Base-by-base conservation (phyloP, 2,888 invertebrate genomes). In the Synanthedon tipuliformis region DNA sequence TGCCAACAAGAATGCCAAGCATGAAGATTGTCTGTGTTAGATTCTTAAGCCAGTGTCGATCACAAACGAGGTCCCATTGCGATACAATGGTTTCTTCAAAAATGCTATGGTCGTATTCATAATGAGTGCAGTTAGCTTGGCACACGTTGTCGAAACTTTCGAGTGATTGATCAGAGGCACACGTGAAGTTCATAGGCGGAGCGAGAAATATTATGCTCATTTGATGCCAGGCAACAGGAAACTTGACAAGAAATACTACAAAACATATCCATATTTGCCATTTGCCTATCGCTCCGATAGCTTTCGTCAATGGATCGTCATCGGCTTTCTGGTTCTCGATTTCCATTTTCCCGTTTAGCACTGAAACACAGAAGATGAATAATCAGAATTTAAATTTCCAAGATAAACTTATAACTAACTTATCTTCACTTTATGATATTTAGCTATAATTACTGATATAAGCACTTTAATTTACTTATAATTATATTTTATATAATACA, bases 211-310 rank as follows among this genome's bases (percentile, higher is more conserved):
- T 92, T 57, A 94, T 93, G 57, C 91, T 92, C 71, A 94, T 88
- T 65, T 94, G 93, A 69, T 94, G 93, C 93, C 94, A 94, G 0
- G 93, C 94, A 0, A 93, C 92, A 0, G 94, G 93, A 66, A 94
- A 92, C 75, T 94, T 94, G 53, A 92, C 89, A 10, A 93, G 80
- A 58, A 93, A 92, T 45, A 93, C 89, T 0, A 92, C 88, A 51
- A 90, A 77, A 60, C 92, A 92, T 52, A 94, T 89, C 83, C 90
- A 89, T 57, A 94, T 86, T 68, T 94, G 94, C 92, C 94, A 94
- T 66, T 89, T 89, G 4, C 93, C 93, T 54, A 94, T 89, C 40
- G 90, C 88, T 0, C 94, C 94, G 59, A 94, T 92, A 3, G 91
- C 89, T 61, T 89, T 90, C 41, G 92, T 90, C 15, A 94, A 84